Percentiles rank a stretch among this genome's conserved stretches.
Evolutionary conservation across 2,113 vertebrate species (phyloP).

Genomic region (Heloderma charlesbogerti): DNA sequence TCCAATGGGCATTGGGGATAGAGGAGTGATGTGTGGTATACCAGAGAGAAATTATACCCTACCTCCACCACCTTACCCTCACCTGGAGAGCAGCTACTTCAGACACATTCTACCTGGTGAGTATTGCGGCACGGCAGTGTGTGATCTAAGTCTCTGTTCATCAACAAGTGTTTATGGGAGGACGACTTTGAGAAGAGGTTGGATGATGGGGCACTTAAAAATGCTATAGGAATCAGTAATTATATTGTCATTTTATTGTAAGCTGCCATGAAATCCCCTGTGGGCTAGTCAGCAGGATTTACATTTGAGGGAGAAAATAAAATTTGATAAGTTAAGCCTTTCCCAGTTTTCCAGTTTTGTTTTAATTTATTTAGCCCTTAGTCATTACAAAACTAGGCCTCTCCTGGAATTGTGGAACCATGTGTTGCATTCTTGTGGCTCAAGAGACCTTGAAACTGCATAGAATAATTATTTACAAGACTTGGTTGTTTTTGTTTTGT

Average conservation of each 20-base stretch:
- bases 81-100: slow-evolving; percentile 98
- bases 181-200: background rate
- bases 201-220: background rate
- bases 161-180: background rate
- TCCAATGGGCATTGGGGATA: slow-evolving; percentile 96
- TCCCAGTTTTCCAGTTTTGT: background rate
- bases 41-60: slow-evolving; percentile 97
- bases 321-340: background rate
- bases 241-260: background rate
- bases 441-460: background rate
- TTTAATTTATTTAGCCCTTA: background rate
- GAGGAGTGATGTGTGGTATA: slow-evolving; percentile 97
- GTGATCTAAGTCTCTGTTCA: background rate
- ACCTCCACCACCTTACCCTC: slow-evolving; percentile 96
- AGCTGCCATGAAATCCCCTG: background rate
- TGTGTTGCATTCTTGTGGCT: background rate
- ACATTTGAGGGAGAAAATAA: background rate
- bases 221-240: background rate
- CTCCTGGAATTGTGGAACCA: background rate
- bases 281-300: background rate
- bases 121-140: slow-evolving; percentile 35
- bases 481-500: background rate
- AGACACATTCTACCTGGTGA: slow-evolving; percentile 95
- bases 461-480: background rate
- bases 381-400: background rate